Evolutionary conservation across 1,140 invertebrate species (phyloP), one percentile per base, ranked within the genome.

Genomic region (Antheraea pernyi): DNA sequence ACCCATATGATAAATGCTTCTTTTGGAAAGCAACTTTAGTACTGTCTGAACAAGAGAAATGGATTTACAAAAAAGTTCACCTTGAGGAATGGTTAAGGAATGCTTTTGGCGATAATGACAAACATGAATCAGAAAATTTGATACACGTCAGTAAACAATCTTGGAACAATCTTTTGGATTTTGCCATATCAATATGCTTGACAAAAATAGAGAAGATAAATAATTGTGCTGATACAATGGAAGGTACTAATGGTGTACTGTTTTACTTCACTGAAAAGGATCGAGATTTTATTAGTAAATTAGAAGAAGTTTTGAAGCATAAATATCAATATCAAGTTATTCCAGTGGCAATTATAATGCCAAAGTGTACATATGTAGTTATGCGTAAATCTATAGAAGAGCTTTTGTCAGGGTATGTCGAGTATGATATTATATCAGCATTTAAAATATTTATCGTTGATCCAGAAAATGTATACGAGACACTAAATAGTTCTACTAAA

Each of bases 11-110:
- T 62, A 91, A 93, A 70, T 93, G 93, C 72, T 86, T 94, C 63
- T 96, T 94, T 81, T 96, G 95, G 95, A 97, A 97, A 88, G 75
- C 96, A 22, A 84, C 94, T n/a, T 78, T 96, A 18, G 94, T 94
- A 0, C 91, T 95, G 67, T 94, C 95, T 16, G 82, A 92, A 67
- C 68, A 83, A 13, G 71, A 72, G 3, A 91, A 90, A 74, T 85
- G 81, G 74, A 69, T 89, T 4, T 85, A 91, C 39, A 85, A 82
- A 30, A 91, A 84, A 71, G 77, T 88, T 30, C 83, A 83, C 68
- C 70, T 91, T 22, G 74, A 85, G 67, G 84, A 84, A 65, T 93
- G 91, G 90, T 65, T 93, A 5, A 22, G 79, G 22, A 78, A 88
- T 67, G 80, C 78, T n/a, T 91, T 93, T 70, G 72, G 83, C 70